phyloP scores from a whole-genome alignment of 2,113 vertebrate genomes.

The Pampusana beccarii region DNA sequence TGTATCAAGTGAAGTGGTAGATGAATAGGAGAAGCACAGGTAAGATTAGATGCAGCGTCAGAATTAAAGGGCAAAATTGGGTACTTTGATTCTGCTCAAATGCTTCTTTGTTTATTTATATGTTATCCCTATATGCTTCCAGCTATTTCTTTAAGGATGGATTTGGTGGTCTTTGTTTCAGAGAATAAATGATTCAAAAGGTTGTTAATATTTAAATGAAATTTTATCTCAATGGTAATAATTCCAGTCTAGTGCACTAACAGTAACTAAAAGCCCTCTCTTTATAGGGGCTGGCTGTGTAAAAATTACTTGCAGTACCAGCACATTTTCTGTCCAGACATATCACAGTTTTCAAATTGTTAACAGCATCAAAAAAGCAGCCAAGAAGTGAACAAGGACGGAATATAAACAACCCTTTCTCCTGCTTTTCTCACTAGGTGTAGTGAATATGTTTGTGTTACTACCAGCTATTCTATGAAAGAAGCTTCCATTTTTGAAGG shows the following conservation, averaged over 20 bases:
- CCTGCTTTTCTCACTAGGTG: neutral
- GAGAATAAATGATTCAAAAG: neutral
- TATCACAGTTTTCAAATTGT: neutral
- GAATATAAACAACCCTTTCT: conserved; percentile 13
- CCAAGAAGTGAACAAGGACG: neutral
- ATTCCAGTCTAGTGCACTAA: neutral
- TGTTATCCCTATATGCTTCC: neutral
- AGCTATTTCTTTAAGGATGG: neutral
- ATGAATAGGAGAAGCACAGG: neutral
- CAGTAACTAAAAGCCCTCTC: neutral
- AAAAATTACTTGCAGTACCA: neutral
- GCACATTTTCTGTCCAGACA: neutral
- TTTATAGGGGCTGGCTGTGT: neutral
- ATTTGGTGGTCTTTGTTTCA: neutral
- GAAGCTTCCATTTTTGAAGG: neutral
- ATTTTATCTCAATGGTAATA: neutral
- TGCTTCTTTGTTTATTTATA: neutral
- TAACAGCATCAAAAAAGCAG: neutral
- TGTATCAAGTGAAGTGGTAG: neutral
- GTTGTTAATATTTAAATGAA: neutral
- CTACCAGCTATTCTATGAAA: neutral
- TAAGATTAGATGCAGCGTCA: neutral
- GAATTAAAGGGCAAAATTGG: neutral
- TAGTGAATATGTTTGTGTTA: neutral
- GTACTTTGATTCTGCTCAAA: neutral